Percentiles rank a stretch among this genome's conserved stretches.
Conservation (phyloP, 2,113 vertebrate genomes). For the Bos javanicus region DNA sequence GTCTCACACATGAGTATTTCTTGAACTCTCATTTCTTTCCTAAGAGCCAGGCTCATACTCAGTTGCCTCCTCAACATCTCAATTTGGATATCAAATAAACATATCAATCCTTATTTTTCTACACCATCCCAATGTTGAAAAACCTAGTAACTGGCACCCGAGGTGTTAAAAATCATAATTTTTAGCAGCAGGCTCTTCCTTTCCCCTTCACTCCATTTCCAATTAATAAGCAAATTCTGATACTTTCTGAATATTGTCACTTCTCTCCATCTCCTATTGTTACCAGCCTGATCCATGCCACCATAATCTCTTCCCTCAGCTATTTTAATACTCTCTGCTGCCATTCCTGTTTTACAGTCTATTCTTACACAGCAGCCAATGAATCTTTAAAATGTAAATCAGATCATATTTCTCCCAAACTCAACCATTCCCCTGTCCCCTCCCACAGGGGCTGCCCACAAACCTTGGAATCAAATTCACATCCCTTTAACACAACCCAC, state of each 20-base stretch:
- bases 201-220: not conserved
- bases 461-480: not conserved
- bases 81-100: not conserved
- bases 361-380: not conserved
- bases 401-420: not conserved
- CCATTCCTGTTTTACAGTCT: not conserved
- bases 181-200: not conserved
- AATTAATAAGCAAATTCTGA: not conserved
- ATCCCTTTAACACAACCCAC: not conserved
- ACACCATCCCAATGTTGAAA: not conserved
- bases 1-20: not conserved
- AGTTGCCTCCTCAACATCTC: not conserved
- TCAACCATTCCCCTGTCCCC: not conserved
- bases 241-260: not conserved
- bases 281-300: not conserved
- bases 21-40: not conserved
- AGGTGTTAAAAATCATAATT: not conserved
- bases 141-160: not conserved
- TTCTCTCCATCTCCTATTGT: not conserved
- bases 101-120: not conserved
- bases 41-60: not conserved
- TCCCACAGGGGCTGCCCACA: not conserved
- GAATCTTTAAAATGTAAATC: not conserved
- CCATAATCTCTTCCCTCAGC: not conserved
- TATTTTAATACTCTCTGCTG: not conserved